Percentiles rank a stretch among this genome's conserved stretches.
phyloP scores from a whole-genome alignment of 2,113 vertebrate genomes.

The Eleginops maclovinus region DNA sequence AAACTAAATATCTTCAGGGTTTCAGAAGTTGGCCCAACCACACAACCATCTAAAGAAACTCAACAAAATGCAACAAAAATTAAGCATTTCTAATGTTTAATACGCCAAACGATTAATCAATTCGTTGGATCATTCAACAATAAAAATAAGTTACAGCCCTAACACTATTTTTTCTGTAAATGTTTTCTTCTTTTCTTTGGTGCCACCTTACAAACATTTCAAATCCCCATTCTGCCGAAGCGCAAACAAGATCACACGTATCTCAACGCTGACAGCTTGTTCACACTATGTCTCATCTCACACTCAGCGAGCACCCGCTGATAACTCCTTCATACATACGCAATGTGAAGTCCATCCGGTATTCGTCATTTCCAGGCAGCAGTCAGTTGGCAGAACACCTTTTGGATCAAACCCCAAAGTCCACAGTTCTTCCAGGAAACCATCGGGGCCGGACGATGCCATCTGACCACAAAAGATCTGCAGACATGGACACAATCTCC shows the following conservation, averaged over 20 bases:
- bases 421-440: slow-evolving; percentile 20
- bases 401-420: slow-evolving; percentile 25
- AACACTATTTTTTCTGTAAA: background rate
- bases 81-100: background rate
- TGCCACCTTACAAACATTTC: background rate
- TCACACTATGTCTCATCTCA: slow-evolving; percentile 2
- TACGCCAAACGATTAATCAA: background rate
- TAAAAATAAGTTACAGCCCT: background rate
- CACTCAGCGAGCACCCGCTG: background rate
- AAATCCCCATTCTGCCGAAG: background rate
- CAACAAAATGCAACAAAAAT: no score
- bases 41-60: no score
- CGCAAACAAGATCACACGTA: background rate
- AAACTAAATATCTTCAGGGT: background rate
- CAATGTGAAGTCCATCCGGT: slow-evolving; percentile 23
- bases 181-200: background rate
- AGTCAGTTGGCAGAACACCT: slow-evolving; percentile 14
- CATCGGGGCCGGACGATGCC: slow-evolving; percentile 19
- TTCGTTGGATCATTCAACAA: no score
- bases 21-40: no score
- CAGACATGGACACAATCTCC: slow-evolving; percentile 9
- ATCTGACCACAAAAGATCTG: slow-evolving; percentile 45
- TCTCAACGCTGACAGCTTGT: background rate
- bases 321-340: slow-evolving; percentile 21
- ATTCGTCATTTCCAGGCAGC: slow-evolving; percentile 34